These are phyloP conservation scores for Phthorimaea operculella DNA, from an alignment of 1,140 invertebrate species.

Conservation along the genomic window DNA sequence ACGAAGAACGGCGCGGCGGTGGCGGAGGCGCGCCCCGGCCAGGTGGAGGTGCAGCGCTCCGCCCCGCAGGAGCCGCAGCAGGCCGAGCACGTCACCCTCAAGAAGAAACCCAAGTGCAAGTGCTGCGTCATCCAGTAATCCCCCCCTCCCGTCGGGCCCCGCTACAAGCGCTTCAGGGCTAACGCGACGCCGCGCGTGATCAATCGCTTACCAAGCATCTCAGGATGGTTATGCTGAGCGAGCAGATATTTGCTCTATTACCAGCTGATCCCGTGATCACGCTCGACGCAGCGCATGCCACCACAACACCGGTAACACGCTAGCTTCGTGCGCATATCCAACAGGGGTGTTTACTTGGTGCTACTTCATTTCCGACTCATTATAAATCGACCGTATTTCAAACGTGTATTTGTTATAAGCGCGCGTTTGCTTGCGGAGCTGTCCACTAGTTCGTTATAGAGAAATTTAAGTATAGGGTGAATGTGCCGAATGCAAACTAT, in stretches of 20 bases:
- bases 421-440: background rate
- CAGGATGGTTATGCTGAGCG: too few species aligned
- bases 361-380: conserved; percentile 43
- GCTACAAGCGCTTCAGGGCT: background rate
- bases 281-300: too few species aligned
- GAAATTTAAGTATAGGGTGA: background rate
- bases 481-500: background rate
- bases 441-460: background rate
- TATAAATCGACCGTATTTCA: conserved; percentile 15
- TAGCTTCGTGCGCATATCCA: conserved; percentile 32
- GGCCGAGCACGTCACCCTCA: conserved; percentile 85
- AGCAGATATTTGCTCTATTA: too few species aligned
- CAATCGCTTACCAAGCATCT: too few species aligned
- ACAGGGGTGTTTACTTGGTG: conserved; percentile 54
- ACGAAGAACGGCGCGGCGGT: conserved; percentile 59
- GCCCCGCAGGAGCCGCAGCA: conserved; percentile 80
- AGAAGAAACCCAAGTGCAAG: conserved; percentile 91
- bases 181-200: background rate
- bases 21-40: conserved; percentile 40
- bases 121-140: conserved; percentile 89
- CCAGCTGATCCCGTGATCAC: too few species aligned
- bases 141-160: conserved; percentile 1
- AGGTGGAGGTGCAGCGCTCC: conserved; percentile 80
- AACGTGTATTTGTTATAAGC: background rate
- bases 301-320: conserved; percentile 37